Percentiles rank a stretch among this genome's conserved stretches.
These are phyloP conservation scores for Heteromormyrus szaboi DNA, from an alignment of 2,797 vertebrate species.

Conservation along the genomic window DNA sequence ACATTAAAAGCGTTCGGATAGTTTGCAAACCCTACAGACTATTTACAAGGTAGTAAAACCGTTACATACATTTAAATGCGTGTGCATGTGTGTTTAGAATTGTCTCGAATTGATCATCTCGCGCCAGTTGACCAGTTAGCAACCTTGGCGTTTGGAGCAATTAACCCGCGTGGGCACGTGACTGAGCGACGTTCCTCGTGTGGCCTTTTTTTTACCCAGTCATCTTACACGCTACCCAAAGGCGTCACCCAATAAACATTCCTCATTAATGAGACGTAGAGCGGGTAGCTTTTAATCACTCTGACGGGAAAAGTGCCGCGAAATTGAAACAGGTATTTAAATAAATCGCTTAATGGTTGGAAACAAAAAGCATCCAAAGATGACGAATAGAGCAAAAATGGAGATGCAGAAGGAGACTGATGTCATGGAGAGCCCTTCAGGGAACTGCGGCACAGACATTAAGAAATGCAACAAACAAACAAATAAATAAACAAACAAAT, in stretches of 20 bases:
- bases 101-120: not conserved
- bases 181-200: not conserved
- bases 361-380: not conserved
- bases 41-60: not conserved
- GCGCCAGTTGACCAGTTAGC: not conserved
- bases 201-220: not conserved
- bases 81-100: not conserved
- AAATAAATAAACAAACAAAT: not conserved
- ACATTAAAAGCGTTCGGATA: not conserved
- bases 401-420: not conserved
- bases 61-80: not conserved
- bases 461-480: not conserved
- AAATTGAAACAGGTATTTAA: not conserved
- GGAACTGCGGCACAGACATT: not conserved
- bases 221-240: not conserved
- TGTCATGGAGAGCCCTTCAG: not conserved
- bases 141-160: not conserved
- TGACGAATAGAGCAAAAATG: not conserved
- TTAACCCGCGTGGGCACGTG: not conserved
- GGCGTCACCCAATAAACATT: not conserved
- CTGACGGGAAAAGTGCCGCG: not conserved
- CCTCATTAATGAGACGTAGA: not conserved
- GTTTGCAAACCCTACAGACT: not conserved
- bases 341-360: not conserved
- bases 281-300: not conserved